Base-by-base conservation (phyloP, 1,140 invertebrate genomes). In the Drosophila pruinosa region DNA sequence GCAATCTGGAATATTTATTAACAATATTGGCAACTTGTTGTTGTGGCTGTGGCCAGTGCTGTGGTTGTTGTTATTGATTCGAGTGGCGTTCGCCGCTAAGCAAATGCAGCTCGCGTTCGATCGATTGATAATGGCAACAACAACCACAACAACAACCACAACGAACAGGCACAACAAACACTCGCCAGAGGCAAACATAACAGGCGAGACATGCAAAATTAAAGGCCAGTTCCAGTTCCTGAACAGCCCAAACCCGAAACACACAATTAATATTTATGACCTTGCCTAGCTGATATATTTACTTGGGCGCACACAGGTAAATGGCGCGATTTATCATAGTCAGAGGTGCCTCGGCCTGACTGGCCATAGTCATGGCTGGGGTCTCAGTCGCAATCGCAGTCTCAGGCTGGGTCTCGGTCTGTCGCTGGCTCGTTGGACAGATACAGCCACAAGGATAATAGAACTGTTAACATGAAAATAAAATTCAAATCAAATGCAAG, bases 261-360 rank as follows among this genome's bases (percentile, higher is more conserved):
- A 86, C 75, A 82, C 82, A 88, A 88, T 88, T 88, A 88, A 88
- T 88, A 88, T 88, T 88, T 88, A 88, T 88, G 82, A 88, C 82
- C 82, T 88, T 88, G 78, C 83, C 63, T 63, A 62, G 67, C 82
- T 88, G 82, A 88, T 89, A 88, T 88, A 88, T 88, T 77, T 88
- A 78, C 78, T 83, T 77, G 75, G 82, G 82, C 78, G 83, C 82
- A 88, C 82, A 88, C 82, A 78, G 67, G 72, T 88, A 88, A 88
- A 88, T 88, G 75, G 63, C 71, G 78, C 82, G 78, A 88, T 88
- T 88, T 88, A 88, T 88, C 82, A 88, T 82, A 62, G 71, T 59
- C 57, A 58, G 14, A 36, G 56, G 10, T 34, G 31, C 22, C 34
- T 45, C 28, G 17, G 69, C 36, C 45, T 19, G 6, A 10, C 19